phyloP scores from a whole-genome alignment of 2,797 vertebrate species.

The Sandelia bainsii region DNA sequence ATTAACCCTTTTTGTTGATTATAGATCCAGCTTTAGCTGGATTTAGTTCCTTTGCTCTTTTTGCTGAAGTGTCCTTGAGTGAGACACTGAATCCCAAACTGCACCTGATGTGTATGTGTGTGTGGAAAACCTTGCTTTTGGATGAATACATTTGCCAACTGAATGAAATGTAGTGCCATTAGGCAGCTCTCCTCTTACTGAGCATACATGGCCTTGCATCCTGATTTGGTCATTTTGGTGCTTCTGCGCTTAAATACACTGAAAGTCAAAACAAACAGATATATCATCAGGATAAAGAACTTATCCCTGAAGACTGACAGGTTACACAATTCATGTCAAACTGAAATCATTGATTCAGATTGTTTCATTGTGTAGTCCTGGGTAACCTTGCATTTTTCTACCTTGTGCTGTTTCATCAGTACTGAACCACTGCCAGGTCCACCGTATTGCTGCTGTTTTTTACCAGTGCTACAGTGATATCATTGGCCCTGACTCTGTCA shows the following conservation, averaged over 20 bases:
- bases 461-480: constrained; percentile 94
- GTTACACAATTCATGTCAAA: not conserved
- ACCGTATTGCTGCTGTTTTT: constrained; percentile 86
- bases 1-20: not conserved
- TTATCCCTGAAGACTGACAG: not conserved
- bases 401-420: constrained; percentile 80
- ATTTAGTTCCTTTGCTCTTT: constrained; percentile 12
- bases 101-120: constrained; percentile 8
- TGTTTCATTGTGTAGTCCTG: not conserved
- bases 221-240: constrained; percentile 41
- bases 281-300: constrained; percentile 5
- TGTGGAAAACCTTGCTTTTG: constrained; percentile 16
- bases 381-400: constrained; percentile 28
- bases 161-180: constrained; percentile 64
- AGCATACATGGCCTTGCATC: constrained; percentile 39
- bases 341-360: not conserved
- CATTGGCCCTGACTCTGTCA: constrained; percentile 87
- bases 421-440: constrained; percentile 92
- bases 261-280: constrained; percentile 31
- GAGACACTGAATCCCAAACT: constrained; percentile 17
- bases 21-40: not conserved
- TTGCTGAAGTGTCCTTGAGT: constrained; percentile 49
- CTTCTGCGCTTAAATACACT: constrained; percentile 24
- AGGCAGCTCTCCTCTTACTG: constrained; percentile 44
- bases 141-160: constrained; percentile 54